Evolutionary conservation across 2,888 invertebrate species (phyloP).

Genomic region (Diachrysia chrysitis): DNA sequence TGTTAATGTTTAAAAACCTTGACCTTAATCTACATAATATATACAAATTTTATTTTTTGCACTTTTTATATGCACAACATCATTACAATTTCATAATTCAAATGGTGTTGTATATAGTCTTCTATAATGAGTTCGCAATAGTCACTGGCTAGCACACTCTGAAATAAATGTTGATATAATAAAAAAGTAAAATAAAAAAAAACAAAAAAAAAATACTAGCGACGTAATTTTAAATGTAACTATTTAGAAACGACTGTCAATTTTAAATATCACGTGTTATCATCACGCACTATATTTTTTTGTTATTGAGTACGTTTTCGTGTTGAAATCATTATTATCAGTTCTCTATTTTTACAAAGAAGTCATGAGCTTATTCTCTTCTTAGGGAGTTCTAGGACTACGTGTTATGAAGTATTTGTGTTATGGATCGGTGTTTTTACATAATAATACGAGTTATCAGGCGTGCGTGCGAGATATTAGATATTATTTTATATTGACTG

Average conservation of each 20-base stretch:
- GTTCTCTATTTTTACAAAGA: conserved; percentile 32
- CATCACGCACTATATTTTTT: conserved; percentile 31
- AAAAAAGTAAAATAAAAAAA: conserved; percentile 19
- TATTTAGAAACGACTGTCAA: conserved; percentile 33
- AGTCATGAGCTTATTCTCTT: conserved; percentile 66
- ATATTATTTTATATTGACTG: no score
- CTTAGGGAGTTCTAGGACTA: conserved; percentile 36
- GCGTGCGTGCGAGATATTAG: no score
- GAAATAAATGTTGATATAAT: conserved; percentile 21
- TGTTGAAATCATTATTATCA: conserved; percentile 24
- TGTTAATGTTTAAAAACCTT: no score
- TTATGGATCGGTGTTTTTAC: not conserved
- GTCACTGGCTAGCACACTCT: not conserved
- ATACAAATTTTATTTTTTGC: not conserved
- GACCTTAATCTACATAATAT: no score
- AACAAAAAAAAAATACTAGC: conserved; percentile 17
- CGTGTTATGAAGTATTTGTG: conserved; percentile 6
- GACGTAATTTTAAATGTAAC: conserved; percentile 32
- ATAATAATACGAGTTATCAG: not conserved
- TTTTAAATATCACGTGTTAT: conserved; percentile 44
- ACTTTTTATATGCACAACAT: not conserved
- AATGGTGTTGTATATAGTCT: no score
- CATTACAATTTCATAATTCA: no score
- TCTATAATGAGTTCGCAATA: not conserved
- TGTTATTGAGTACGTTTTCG: conserved; percentile 26